Conservation (phyloP, 2,113 vertebrate species). For the Paracanthobrama guichenoti region DNA sequence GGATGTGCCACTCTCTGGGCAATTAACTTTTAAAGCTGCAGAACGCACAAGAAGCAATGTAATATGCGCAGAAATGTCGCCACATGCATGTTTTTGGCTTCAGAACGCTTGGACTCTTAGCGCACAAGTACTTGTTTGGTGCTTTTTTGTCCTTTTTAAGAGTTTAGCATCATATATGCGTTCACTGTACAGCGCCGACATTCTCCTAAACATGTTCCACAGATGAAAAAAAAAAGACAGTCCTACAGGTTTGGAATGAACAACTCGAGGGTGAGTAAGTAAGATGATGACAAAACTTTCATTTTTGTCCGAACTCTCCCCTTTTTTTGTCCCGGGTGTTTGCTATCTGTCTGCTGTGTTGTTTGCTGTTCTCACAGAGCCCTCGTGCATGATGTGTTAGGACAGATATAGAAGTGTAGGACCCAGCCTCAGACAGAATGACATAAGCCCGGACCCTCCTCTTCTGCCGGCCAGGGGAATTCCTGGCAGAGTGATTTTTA, state of each 20-base stretch:
- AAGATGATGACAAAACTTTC: not conserved
- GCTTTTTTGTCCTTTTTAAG: not conserved
- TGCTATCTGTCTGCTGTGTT: slow-evolving; percentile 3
- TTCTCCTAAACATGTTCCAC: not conserved
- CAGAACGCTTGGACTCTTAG: no score
- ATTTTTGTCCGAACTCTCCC: not conserved
- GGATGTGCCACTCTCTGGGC: not conserved
- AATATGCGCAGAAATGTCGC: not conserved
- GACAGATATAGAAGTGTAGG: slow-evolving; percentile 16
- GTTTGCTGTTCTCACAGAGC: slow-evolving; percentile 35
- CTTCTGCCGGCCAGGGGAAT: slow-evolving; percentile 85
- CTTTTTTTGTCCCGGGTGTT: not conserved
- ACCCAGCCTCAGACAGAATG: slow-evolving; percentile 14
- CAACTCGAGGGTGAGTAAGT: not conserved
- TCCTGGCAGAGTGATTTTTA: slow-evolving; percentile 95
- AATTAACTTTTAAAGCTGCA: not conserved
- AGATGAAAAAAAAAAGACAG: not conserved
- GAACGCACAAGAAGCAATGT: not conserved
- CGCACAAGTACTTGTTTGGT: not conserved
- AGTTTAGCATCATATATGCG: not conserved
- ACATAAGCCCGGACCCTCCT: slow-evolving; percentile 4
- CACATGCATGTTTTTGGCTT: no score
- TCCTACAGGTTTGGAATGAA: not conserved
- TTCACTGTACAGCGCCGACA: not conserved
- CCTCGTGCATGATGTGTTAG: not conserved